phyloP scores from a whole-genome alignment of 2,797 vertebrate genomes.

The Monodelphis domestica region DNA sequence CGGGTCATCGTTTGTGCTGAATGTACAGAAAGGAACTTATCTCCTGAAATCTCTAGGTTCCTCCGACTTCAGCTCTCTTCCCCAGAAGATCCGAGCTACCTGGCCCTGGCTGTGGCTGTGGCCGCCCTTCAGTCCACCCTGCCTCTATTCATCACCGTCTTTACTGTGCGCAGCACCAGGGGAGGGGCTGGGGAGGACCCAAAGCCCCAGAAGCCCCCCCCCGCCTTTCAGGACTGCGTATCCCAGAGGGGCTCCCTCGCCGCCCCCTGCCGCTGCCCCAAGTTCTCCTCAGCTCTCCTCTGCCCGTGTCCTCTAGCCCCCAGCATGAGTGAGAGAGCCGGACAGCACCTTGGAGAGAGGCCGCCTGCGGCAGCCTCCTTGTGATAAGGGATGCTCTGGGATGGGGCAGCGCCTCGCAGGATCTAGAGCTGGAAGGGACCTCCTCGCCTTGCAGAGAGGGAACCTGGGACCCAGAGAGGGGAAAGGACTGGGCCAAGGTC shows the following conservation, averaged over 20 bases:
- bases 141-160: too few species aligned
- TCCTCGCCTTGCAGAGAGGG: neutral
- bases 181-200: too few species aligned
- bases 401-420: neutral
- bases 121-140: neutral
- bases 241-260: too few species aligned
- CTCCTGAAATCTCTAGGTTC: neutral
- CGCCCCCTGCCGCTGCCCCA: neutral
- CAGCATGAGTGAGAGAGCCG: neutral
- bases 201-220: too few species aligned
- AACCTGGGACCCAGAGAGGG: neutral
- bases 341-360: neutral
- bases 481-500: neutral
- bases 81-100: neutral
- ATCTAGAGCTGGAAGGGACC: neutral
- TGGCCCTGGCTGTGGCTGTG: neutral
- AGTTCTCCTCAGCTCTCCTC: neutral
- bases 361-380: neutral
- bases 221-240: too few species aligned
- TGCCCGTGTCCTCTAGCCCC: neutral
- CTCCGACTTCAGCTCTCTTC: neutral
- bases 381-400: too few species aligned
- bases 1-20: neutral
- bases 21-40: neutral
- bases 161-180: too few species aligned